Base-by-base conservation (phyloP, 2,888 invertebrate genomes). In the Pandemis cinnamomeana region DNA sequence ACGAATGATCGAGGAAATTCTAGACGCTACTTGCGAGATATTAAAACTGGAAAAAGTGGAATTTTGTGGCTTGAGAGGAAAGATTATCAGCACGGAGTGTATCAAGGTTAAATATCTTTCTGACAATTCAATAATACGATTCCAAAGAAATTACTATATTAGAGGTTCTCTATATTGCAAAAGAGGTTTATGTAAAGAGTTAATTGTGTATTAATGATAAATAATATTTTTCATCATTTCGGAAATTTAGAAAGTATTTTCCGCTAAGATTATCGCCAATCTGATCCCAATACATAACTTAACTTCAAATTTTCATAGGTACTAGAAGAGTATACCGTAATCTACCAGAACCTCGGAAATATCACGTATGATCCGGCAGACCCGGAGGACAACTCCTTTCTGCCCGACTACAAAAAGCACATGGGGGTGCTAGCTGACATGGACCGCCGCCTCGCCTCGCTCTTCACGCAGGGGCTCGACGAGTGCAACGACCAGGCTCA, bases 11-110 rank as follows among this genome's bases (percentile, higher is more conserved):
- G 93, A 96, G 89, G 91, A 93, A 2, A 95, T 99, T 77, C 95
- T 98, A 78, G 95, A 96, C 60, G 96, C 97, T 0, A 97, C 97
- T 0, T 92, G 96, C 4, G 98, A 99, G 86, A 98, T 98, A 87
- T 90, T 96, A 62, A 98, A 98, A 86, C 88, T 99, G 76, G 99
- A 99, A 88, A 98, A 97, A 86, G 96, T 98, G 1, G 97, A 97
- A 84, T 95, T 97, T 72, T 96, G 96, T 61, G 97, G 96, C 0
- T 84, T 96, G 7, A 94, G 95, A 74, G 97, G 96, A 0, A 95
- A 95, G 78, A 93, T 89, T 36, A 91, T 96, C 13, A 95, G 95
- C 71, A 86, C 90, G 1, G 95, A 95, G 75, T 90, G 95, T 82
- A 89, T 85, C 86, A 90, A 87, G 87, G 94, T 91, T 11, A 72